A percentile compares a stretch with the other conserved stretches of the same genome.
Conservation (phyloP, 2,113 vertebrate species). For the Ctenodactylus gundi region DNA sequence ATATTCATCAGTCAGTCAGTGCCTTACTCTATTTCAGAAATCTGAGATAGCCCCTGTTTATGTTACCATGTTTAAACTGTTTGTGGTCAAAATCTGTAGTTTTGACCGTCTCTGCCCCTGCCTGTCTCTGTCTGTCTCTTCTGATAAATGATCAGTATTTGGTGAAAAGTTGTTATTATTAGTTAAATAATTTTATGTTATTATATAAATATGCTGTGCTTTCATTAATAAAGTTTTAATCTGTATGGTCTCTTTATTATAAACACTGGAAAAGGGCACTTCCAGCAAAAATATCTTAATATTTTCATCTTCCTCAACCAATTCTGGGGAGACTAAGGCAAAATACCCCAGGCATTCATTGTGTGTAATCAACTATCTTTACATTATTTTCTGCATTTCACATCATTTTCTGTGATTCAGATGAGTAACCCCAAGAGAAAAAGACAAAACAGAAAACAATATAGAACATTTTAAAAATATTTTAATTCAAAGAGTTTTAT, state of each 20-base stretch:
- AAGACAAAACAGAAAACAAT: background rate
- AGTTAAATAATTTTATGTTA: background rate
- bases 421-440: background rate
- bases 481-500: conserved; percentile 12
- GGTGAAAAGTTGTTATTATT: conserved; percentile 21
- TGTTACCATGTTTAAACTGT: background rate
- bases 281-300: background rate
- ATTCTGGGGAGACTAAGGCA: background rate
- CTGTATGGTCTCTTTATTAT: background rate
- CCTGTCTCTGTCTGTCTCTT: background rate
- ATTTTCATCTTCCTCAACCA: background rate
- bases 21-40: background rate
- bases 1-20: background rate
- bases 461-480: too few species aligned
- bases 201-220: background rate
- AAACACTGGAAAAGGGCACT: conserved; percentile 5
- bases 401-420: background rate
- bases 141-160: background rate
- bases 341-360: background rate
- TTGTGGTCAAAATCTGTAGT: background rate
- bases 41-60: background rate
- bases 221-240: background rate
- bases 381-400: background rate
- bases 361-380: conserved; percentile 1
- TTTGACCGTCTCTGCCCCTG: background rate